Evolutionary conservation across 2,797 vertebrate genomes (phyloP).

Genomic region (Darevskia mixta): DNA sequence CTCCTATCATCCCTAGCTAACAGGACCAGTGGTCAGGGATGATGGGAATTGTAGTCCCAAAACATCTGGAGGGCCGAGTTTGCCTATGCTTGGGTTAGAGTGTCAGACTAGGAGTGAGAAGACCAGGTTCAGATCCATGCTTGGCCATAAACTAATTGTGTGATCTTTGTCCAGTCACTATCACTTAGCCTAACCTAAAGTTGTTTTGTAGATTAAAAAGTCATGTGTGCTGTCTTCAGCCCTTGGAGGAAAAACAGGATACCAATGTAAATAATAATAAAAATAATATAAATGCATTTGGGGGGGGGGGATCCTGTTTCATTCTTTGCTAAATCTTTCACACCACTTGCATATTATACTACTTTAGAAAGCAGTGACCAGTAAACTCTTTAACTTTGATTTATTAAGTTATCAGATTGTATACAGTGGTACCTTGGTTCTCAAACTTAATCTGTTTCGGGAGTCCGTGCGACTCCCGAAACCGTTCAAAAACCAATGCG

Average conservation of each 20-base stretch:
- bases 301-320: neutral
- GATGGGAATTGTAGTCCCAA: too few relatives aligned
- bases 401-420: neutral
- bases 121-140: neutral
- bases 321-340: constrained; percentile 23
- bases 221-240: neutral
- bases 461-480: too few relatives aligned
- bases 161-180: neutral
- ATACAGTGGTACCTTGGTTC: too few relatives aligned
- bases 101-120: neutral
- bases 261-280: neutral
- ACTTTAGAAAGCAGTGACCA: neutral
- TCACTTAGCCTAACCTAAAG: neutral
- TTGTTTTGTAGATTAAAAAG: neutral
- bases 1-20: too few relatives aligned
- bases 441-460: too few relatives aligned
- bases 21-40: too few relatives aligned
- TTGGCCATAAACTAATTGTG: neutral
- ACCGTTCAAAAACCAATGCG: too few relatives aligned
- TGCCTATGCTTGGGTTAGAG: neutral
- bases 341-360: neutral
- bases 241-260: neutral
- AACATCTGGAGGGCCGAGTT: too few relatives aligned
- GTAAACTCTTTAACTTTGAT: neutral
- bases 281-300: neutral